Evolutionary conservation across 1,140 invertebrate genomes (phyloP).

Genomic region (Bombus waltoni): DNA sequence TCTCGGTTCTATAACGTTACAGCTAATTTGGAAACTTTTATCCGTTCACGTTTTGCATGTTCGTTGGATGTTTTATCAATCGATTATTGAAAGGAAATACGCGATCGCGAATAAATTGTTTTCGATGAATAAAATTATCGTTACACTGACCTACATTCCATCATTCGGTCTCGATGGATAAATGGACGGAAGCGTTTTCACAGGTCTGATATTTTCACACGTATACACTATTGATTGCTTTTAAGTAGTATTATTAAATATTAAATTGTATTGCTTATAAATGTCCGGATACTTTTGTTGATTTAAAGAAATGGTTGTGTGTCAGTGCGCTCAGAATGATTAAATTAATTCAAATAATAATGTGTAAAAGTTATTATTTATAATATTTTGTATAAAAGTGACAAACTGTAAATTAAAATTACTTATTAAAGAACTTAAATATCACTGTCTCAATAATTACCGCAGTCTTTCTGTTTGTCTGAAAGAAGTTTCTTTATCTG

Average conservation of each 20-base stretch:
- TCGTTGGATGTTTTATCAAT: background rate
- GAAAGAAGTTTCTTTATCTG: no score
- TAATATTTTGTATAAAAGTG: no score
- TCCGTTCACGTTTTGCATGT: no score
- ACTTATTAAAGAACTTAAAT: no score
- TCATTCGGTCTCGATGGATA: background rate
- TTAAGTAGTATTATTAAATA: background rate
- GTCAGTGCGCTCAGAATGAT: background rate
- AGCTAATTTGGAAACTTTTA: conserved; percentile 5
- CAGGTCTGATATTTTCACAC: background rate
- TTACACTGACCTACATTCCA: background rate
- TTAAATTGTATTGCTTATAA: background rate
- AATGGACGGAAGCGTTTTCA: background rate
- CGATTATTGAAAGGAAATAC: background rate
- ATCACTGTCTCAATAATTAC: no score
- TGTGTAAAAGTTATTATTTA: no score
- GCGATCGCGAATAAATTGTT: background rate
- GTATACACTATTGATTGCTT: background rate
- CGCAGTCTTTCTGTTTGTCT: no score
- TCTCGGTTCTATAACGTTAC: background rate
- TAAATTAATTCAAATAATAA: background rate
- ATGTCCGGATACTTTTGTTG: background rate
- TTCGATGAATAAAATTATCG: conserved; percentile 13
- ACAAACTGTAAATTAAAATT: no score
- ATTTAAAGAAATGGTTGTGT: background rate